Evolutionary conservation across 2,113 vertebrate species (phyloP).

Genomic region (Oreochromis aureus): DNA sequence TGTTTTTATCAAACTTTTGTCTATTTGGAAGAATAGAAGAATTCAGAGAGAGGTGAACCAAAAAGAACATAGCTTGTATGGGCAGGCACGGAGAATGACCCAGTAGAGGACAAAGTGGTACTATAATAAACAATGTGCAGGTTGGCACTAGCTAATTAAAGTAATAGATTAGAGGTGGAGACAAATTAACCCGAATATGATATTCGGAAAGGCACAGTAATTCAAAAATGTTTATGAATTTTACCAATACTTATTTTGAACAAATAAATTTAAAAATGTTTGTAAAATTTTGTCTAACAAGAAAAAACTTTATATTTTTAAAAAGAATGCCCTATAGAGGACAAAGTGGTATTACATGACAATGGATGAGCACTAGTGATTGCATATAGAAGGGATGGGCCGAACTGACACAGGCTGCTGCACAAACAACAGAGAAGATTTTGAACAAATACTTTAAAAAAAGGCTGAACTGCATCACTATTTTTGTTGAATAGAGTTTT

Average conservation of each 20-base stretch:
- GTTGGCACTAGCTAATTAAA: not conserved
- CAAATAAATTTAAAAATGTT: not conserved
- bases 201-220: not conserved
- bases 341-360: too few species aligned
- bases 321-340: too few species aligned
- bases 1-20: not conserved
- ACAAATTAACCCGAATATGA: not conserved
- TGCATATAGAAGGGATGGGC: too few species aligned
- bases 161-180: not conserved
- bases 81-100: too few species aligned
- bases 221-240: too few species aligned
- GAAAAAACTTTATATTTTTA: not conserved
- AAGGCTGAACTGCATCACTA: not conserved
- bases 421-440: not conserved
- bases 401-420: not conserved
- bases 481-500: not conserved
- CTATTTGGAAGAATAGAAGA: not conserved
- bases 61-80: too few species aligned
- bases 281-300: too few species aligned
- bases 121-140: not conserved
- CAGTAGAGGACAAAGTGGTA: not conserved
- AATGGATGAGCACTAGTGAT: too few species aligned
- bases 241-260: accelerated
- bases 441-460: too few species aligned
- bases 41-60: too few species aligned